phyloP scores from a whole-genome alignment of 1,140 invertebrate species.

The Triops longicaudatus region DNA sequence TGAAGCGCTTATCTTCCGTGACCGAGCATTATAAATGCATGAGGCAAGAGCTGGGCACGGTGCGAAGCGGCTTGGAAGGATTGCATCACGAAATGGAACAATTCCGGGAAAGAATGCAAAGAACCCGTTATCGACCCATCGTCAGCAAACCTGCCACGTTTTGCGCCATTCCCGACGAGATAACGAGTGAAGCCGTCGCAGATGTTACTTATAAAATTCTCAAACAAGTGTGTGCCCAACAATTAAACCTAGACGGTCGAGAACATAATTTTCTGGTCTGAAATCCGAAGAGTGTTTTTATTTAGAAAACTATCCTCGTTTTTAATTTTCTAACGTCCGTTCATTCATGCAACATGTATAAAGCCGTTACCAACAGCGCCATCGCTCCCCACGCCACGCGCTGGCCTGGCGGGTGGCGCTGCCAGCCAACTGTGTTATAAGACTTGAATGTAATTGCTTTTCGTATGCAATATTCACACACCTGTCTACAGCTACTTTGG shows the following conservation, averaged over 20 bases:
- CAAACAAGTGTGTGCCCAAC: not conserved
- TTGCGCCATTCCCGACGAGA: not conserved
- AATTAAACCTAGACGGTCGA: not conserved
- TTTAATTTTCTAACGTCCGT: not conserved
- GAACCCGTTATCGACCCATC: not conserved
- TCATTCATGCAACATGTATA: too few species aligned
- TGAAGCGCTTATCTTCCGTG: not conserved
- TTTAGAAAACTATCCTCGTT: not conserved
- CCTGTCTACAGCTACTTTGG: too few species aligned
- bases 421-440: too few species aligned
- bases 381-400: too few species aligned
- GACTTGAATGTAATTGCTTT: too few species aligned
- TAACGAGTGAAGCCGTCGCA: not conserved
- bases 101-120: not conserved
- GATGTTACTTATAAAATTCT: not conserved
- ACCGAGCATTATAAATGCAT: not conserved
- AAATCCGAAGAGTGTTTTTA: not conserved
- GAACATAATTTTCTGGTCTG: not conserved
- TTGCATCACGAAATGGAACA: not conserved
- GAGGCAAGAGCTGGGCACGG: not conserved
- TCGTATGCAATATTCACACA: too few species aligned
- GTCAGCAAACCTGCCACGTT: not conserved
- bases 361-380: too few species aligned
- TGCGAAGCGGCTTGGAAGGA: not conserved
- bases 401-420: too few species aligned